Base-by-base conservation (phyloP, 2,888 invertebrate genomes). In the Eilema griseolum region DNA sequence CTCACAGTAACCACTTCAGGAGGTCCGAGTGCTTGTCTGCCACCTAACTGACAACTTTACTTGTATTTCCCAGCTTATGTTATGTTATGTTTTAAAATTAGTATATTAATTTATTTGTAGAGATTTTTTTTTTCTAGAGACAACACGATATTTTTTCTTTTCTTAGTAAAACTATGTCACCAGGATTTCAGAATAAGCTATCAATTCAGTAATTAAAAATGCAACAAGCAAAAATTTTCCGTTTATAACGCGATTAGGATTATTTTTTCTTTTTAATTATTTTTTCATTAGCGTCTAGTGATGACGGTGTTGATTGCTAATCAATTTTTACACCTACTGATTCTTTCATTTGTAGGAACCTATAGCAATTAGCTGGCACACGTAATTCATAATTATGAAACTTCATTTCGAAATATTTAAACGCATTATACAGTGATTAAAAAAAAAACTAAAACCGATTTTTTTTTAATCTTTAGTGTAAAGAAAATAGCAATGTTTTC, bases 251-350 rank as follows among this genome's bases (percentile, higher is more conserved):
- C 68, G 71, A 66, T 68, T 72, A 72, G 61, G 65, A 62, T 71
- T 72, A 69, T 41, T 72, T 68, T 69, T 63, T 37, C 66, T 66
- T 68, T 72, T 69, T 72, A 69, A 72, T 69, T 69, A 69, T 69
- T 69, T 69, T 70, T 72, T 72, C 69, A 72, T 72, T 69, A 72
- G 62, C 24, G 33, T 12, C 69, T 10, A 63, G 12, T 68, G 52
- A 66, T 61, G 69, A 69, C 66, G 66, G 66, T 72, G 72, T 72
- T 72, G 68, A 72, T 69, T 72, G 59, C 61, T 69, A 72, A 72
- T 72, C 72, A 69, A 72, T 72, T 72, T 72, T 3, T 69, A 69
- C 69, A 69, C 66, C 33, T 31, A 66, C 10, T 68, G 61, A 68
- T 63, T 70, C 69, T 56, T 66, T 61, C 26, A 37, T 59, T 59